Conservation (phyloP, 2,113 vertebrate genomes). For the Sclerurus mexicanus region DNA sequence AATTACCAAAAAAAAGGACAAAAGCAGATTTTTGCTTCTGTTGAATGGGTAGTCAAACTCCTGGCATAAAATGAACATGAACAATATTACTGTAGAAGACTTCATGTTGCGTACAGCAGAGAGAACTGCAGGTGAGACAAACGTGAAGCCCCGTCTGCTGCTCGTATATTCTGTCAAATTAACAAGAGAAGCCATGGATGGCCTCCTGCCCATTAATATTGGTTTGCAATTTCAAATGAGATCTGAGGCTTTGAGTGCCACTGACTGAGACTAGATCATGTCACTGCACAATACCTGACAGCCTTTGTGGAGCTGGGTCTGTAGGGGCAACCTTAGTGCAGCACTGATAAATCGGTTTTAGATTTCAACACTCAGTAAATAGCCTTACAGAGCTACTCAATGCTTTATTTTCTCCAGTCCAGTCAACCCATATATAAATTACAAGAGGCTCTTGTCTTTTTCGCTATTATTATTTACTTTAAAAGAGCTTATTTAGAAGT, state of each 20-base stretch:
- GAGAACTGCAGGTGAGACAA: not conserved
- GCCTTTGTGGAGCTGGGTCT: not conserved
- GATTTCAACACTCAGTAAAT: not conserved
- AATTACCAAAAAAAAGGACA: not conserved
- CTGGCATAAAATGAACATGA: not conserved
- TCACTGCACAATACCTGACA: not conserved
- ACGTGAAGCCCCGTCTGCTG: not conserved
- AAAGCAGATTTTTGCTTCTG: not conserved
- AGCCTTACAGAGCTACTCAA: not conserved
- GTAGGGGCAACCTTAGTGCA: not conserved
- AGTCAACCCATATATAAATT: not conserved
- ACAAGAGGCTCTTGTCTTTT: not conserved
- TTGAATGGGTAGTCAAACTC: not conserved
- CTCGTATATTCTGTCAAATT: not conserved
- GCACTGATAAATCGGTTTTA: not conserved
- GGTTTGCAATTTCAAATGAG: not conserved
- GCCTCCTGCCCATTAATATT: not conserved
- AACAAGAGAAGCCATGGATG: not conserved
- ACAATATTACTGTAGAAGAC: not conserved
- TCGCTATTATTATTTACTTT: constrained; percentile 23
- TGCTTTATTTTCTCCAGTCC: not conserved
- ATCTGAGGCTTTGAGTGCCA: not conserved
- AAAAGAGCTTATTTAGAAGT: constrained; percentile 50
- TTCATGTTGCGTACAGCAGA: not conserved
- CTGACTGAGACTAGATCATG: not conserved